Base-by-base conservation (phyloP, 2,888 invertebrate genomes). In the Notodonta dromedarius region DNA sequence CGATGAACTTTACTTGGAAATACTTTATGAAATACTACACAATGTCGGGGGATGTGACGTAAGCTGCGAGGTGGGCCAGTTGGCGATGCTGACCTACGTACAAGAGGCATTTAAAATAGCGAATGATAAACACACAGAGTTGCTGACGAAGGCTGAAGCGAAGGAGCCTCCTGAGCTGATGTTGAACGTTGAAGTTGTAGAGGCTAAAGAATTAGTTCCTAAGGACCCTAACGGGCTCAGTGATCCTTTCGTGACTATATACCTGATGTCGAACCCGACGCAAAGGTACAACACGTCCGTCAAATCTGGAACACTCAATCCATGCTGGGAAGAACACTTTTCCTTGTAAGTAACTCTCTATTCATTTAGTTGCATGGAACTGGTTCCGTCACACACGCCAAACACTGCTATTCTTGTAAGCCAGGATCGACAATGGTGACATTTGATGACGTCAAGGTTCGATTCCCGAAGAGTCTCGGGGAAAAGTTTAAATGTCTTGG, bases 291-390 rank as follows among this genome's bases (percentile, higher is more conserved):
- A 97, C 75, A 98, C 99, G 0, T 97, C 98, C 0, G 99, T 99
- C 24, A 98, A 98, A 89, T 95, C 96, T 13, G 95, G 95, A 74
- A 99, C 99, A 0, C 94, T 99, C 42, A 97, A 97, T 88, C 99
- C 99, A 0, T 90, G 95, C 14, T 99, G 99, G 99, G 98, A 99
- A 87, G 99, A 99, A 91, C 98, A 98, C 90, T 99, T 99, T 89
- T 97, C 98, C 82, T 95, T 99, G 98, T 98, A 94, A 96, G 97
- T 90, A 78, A 66, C 13, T 12, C 24, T 24, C 24, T 24, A 2
- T 24, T 24, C n/a, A n/a, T 24, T 24, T 24, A 2, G 24, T 24
- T 24, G 2, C 1, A 24, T 24, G 24, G 24, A 2, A 24, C 24
- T 24, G 24, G 1, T 24, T 24, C 24, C 24, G 24, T 2, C 24